Percentiles rank a stretch among this genome's conserved stretches.
These are phyloP conservation scores for Lamellibrachia luymesi DNA, from an alignment of 1,140 invertebrate species.

Conservation along the genomic window DNA sequence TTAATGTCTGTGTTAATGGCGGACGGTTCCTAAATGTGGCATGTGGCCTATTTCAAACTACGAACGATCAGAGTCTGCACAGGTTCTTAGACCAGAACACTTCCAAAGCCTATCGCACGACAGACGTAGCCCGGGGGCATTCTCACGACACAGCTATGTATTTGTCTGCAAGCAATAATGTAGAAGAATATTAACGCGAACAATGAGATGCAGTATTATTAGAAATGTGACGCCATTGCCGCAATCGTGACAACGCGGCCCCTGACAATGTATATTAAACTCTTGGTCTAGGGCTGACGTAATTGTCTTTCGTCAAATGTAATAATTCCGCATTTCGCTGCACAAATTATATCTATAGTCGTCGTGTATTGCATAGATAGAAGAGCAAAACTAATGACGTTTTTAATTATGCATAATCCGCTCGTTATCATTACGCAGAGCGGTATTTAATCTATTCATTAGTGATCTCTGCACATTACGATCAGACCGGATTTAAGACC, in stretches of 20 bases:
- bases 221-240: not conserved
- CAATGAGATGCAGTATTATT: not conserved
- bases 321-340: not conserved
- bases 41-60: not conserved
- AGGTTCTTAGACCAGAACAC: not conserved
- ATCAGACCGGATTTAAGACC: not conserved
- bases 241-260: not conserved
- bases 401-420: not conserved
- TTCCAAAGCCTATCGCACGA: not conserved
- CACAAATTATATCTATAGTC: not conserved
- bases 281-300: not conserved
- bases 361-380: not conserved
- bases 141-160: not conserved
- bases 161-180: constrained; percentile 1
- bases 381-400: not conserved
- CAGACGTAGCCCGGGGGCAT: not conserved
- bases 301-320: not conserved
- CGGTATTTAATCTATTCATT: not conserved
- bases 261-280: too few relatives aligned
- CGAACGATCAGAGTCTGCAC: not conserved
- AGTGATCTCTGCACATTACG: not conserved
- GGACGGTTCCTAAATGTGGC: too few relatives aligned
- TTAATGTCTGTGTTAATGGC: too few relatives aligned
- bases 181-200: not conserved
- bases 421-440: not conserved